Evolutionary conservation across 1,140 invertebrate genomes (phyloP).

Genomic region (Bombus vancouverensis): DNA sequence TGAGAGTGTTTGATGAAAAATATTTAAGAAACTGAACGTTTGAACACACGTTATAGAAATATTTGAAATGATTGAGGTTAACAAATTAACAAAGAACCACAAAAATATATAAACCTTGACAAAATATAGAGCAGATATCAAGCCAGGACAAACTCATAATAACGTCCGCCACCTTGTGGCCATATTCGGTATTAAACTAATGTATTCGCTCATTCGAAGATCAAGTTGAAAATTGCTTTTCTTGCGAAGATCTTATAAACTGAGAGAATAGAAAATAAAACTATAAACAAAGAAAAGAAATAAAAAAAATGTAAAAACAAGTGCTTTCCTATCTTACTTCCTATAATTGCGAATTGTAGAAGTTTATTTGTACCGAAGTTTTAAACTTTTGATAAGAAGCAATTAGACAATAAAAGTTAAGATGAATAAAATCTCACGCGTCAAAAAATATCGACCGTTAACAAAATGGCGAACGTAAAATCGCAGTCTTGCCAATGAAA

Average conservation of each 20-base stretch:
- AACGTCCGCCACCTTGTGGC: neutral
- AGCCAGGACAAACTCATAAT: no score
- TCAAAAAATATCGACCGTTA: neutral
- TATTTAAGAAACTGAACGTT: neutral
- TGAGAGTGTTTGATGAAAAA: neutral
- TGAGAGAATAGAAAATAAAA: neutral
- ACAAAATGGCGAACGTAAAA: constrained; percentile 75
- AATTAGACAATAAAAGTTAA: neutral
- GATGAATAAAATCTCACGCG: rapidly evolving
- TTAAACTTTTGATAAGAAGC: neutral
- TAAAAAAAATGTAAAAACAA: neutral
- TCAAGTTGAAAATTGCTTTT: neutral
- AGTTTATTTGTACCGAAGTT: neutral
- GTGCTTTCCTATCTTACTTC: neutral
- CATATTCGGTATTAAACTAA: neutral
- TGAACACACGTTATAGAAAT: neutral
- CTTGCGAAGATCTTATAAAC: no score
- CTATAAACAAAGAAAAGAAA: no score
- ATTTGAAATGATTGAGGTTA: neutral
- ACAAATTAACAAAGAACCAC: neutral
- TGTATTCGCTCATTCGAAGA: neutral
- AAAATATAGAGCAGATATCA: neutral
- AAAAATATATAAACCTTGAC: neutral
- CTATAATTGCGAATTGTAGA: neutral
- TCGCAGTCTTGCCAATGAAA: constrained; percentile 71